A percentile compares a stretch with the other conserved stretches of the same genome.
Evolutionary conservation across 2,888 invertebrate genomes (phyloP).

Genomic region (Lymantria dispar): DNA sequence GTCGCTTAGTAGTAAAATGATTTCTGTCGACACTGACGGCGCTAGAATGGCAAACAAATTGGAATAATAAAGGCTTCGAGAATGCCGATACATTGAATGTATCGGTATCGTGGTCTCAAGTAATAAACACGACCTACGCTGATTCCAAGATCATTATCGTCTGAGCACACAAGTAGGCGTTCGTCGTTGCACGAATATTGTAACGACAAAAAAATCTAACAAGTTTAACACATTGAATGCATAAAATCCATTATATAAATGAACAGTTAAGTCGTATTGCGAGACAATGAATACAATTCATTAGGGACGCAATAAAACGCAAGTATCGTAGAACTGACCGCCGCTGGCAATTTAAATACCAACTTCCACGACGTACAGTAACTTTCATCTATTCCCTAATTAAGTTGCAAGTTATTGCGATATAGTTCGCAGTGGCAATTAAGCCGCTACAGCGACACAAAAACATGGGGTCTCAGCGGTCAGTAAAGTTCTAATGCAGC

Average conservation of each 20-base stretch:
- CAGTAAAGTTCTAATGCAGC: conserved; percentile 21
- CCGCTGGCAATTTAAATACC: conserved; percentile 55
- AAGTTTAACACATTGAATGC: conserved; percentile 43
- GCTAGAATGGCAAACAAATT: no score
- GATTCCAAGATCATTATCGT: conserved; percentile 74
- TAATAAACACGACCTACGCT: conserved; percentile 74
- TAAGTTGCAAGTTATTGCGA: conserved; percentile 58
- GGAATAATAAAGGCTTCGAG: no score
- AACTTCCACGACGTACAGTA: conserved; percentile 46
- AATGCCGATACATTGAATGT: conserved; percentile 31
- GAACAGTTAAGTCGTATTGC: conserved; percentile 60
- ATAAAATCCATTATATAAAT: conserved; percentile 57
- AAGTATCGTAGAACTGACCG: conserved; percentile 42
- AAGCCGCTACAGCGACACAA: conserved; percentile 34
- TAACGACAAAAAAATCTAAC: conserved; percentile 52
- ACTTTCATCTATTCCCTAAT: conserved; percentile 51
- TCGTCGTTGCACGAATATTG: conserved; percentile 66
- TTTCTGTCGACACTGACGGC: no score
- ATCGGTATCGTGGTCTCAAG: conserved; percentile 40
- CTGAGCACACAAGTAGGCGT: conserved; percentile 58
- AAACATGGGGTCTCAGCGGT: not conserved
- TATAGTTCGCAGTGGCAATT: conserved; percentile 32
- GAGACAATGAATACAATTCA: conserved; percentile 66
- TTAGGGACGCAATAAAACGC: conserved; percentile 62
- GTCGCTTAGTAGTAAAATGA: no score